Base-by-base conservation (phyloP, 2,113 vertebrate genomes). In the Myanophis thanlyinensis region DNA sequence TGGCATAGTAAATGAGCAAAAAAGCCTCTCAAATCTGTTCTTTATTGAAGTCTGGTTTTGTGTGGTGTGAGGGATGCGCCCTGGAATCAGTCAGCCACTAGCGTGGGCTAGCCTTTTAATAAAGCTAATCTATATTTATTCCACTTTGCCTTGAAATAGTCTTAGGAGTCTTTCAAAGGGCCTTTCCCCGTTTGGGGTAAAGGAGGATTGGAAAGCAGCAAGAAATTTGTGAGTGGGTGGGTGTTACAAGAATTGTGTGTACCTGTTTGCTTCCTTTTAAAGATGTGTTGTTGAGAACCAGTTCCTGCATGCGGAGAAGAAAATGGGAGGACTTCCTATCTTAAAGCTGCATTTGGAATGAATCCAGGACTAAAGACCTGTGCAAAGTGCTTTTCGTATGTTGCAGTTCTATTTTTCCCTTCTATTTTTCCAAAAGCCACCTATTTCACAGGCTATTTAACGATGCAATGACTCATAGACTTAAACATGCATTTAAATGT, bases 121-220 rank as follows among this genome's bases (percentile, higher is more conserved):
- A 98, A 98, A 96, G 96, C 96, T 93, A 94, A 97, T 97, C 98
- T 98, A 98, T 98, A 98, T 98, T 98, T 98, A 98, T 98, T 98
- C 98, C 96, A 96, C 88, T 49, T 97, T 97, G 92, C 97, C 98
- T 97, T 98, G 96, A 98, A 98, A 98, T 98, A 98, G 97, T 95
- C 97, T 96, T 94, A 96, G 94, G 97, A 94, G 94, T 94, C 94
- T 97, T 95, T 91, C 93, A 96, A 91, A 93, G 96, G 80, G 48
- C 95, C 96, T 93, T 95, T 59, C 95, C 96, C 96, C 95, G 93
- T 96, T 96, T 95, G 96, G 95, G 96, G 88, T 92, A 25, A 96
- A 97, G 94, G 56, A 93, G 91, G 94, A 88, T 94, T 92, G 0
- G 0, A 90, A 92, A 40, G 85, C 88, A 94, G 90, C 67, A 0